phyloP scores from a whole-genome alignment of 2,888 invertebrate genomes.

The Apodemia duryi region DNA sequence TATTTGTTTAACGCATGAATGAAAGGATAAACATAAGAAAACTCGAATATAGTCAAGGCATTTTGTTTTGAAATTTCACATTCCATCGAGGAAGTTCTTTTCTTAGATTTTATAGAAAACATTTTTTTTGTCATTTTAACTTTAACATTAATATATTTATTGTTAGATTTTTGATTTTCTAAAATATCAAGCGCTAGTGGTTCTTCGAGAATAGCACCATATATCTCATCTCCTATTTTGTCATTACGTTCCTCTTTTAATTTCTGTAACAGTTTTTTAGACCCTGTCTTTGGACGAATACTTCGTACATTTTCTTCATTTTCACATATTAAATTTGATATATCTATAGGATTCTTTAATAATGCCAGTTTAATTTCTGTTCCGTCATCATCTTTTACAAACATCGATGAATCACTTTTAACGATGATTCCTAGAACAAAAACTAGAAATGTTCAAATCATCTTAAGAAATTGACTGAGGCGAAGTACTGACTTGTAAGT shows the following conservation, averaged over 20 bases:
- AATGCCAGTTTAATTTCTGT: conserved; percentile 44
- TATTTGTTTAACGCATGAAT: conserved; percentile 52
- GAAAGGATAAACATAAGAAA: conserved; percentile 57
- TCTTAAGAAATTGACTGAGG: too few relatives aligned
- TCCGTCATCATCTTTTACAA: conserved; percentile 51
- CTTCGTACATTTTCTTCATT: conserved; percentile 29
- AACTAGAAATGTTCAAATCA: conserved; percentile 20
- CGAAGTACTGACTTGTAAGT: conserved; percentile 11
- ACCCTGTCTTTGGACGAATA: conserved; percentile 14
- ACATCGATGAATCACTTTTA: conserved; percentile 47
- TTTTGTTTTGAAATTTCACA: conserved; percentile 47
- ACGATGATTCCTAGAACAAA: conserved; percentile 59
- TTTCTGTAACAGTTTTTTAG: conserved; percentile 15
- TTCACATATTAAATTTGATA: conserved; percentile 42
- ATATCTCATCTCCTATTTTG: neutral
- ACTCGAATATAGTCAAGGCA: conserved; percentile 51
- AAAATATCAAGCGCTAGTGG: conserved; percentile 46
- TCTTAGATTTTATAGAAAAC: conserved; percentile 27
- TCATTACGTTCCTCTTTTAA: conserved; percentile 16
- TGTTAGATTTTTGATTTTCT: conserved; percentile 32
- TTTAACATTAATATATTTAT: conserved; percentile 38
- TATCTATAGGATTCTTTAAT: conserved; percentile 49
- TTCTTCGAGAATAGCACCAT: conserved; percentile 38
- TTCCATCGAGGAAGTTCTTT: conserved; percentile 27
- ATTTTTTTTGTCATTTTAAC: conserved; percentile 40